phyloP scores from a whole-genome alignment of 2,888 invertebrate genomes.

The Lucinisca nassula region DNA sequence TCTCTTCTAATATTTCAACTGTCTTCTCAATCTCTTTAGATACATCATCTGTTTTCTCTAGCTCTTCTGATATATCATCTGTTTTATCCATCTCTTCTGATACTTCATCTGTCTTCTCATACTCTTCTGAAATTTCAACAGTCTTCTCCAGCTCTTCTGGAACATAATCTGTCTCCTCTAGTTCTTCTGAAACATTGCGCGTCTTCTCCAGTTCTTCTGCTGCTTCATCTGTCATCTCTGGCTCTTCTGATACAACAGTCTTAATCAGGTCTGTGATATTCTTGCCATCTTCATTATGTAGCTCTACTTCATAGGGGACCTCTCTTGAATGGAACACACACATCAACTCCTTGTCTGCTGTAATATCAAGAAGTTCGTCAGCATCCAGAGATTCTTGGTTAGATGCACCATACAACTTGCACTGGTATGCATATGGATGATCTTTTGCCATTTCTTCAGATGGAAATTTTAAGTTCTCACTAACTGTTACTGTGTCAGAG shows the following conservation, averaged over 20 bases:
- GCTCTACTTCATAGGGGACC: conserved; percentile 53
- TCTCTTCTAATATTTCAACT: background rate
- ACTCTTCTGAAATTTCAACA: background rate
- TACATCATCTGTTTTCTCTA: no score
- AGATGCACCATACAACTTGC: conserved; percentile 63
- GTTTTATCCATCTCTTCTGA: no score
- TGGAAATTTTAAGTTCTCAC: conserved; percentile 69
- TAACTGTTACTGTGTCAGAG: conserved; percentile 70
- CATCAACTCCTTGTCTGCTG: conserved; percentile 65
- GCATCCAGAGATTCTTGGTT: conserved; percentile 63
- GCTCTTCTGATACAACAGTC: background rate
- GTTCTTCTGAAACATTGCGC: background rate
- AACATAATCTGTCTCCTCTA: background rate
- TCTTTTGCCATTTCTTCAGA: conserved; percentile 55
- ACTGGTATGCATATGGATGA: conserved; percentile 73
- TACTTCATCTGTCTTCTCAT: background rate
- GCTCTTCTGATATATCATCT: no score
- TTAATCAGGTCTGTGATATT: background rate
- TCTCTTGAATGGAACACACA: conserved; percentile 53
- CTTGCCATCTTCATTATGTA: conserved; percentile 64
- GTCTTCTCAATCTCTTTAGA: no score
- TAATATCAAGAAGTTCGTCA: conserved; percentile 69
- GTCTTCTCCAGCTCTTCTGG: background rate
- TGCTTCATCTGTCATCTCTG: no score
- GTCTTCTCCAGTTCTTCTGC: no score